A percentile compares a stretch with the other conserved stretches of the same genome.
Evolutionary conservation across 2,113 vertebrate species (phyloP).

Genomic region (Spea bombifrons): DNA sequence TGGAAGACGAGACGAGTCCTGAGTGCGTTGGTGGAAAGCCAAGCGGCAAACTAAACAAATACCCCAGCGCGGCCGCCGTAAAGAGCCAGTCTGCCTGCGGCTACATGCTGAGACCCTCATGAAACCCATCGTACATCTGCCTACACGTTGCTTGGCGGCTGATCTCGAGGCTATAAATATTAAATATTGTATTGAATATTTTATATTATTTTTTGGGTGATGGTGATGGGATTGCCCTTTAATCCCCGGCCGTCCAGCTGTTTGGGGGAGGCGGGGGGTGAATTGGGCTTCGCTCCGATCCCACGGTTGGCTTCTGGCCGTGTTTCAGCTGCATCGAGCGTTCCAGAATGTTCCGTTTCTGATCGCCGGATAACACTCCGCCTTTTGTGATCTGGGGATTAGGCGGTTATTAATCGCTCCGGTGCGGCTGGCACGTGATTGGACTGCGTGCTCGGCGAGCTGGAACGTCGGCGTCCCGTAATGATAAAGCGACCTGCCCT

Average conservation of each 20-base stretch:
- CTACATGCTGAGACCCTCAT: too few relatives aligned
- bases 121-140: too few relatives aligned
- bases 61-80: background rate
- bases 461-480: background rate
- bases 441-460: background rate
- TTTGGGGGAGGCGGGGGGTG: too few relatives aligned
- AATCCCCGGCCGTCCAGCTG: too few relatives aligned
- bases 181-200: too few relatives aligned
- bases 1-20: background rate
- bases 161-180: too few relatives aligned
- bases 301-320: too few relatives aligned
- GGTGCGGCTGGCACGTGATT: conserved; percentile 11
- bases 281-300: too few relatives aligned
- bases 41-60: background rate
- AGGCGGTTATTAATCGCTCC: background rate
- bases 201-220: too few relatives aligned
- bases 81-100: background rate
- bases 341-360: background rate
- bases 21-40: background rate
- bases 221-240: too few relatives aligned
- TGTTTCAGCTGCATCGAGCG: background rate
- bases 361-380: background rate
- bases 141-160: too few relatives aligned
- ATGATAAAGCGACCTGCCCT: too few relatives aligned
- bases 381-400: conserved; percentile 8